Evolutionary conservation across 2,888 invertebrate genomes (phyloP).

Genomic region (Rhagium mordax): DNA sequence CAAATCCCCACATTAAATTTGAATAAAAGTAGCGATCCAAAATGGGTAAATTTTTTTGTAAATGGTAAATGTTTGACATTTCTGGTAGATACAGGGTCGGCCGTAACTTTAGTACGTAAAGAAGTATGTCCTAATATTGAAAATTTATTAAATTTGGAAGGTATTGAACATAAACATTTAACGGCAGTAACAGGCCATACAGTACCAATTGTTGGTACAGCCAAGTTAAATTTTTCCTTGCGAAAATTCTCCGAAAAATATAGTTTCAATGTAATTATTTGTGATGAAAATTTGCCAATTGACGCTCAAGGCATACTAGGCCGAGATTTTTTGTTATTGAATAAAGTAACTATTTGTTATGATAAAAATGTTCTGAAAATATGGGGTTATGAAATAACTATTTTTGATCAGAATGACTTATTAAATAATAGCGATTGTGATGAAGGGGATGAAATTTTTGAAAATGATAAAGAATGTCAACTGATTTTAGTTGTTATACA

Average conservation of each 20-base stretch:
- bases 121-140: background rate
- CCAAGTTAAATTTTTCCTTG: too few relatives aligned
- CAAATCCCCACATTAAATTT: background rate
- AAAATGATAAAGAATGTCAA: too few relatives aligned
- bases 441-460: background rate
- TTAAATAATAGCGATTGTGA: too few relatives aligned
- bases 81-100: background rate
- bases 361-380: background rate
- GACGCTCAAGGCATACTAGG: background rate
- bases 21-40: background rate
- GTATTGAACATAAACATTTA: background rate
- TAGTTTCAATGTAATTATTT: background rate
- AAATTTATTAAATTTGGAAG: background rate
- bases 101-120: background rate
- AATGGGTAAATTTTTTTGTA: background rate
- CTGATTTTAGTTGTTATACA: too few relatives aligned
- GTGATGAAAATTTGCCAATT: background rate
- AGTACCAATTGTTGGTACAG: background rate
- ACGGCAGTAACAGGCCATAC: background rate
- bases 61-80: background rate
- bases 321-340: background rate
- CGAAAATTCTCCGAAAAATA: background rate
- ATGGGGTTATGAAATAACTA: background rate
- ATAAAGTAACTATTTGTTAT: background rate
- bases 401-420: background rate